Base-by-base conservation (phyloP, 2,888 invertebrate genomes). In the Cyclophora albipunctata region DNA sequence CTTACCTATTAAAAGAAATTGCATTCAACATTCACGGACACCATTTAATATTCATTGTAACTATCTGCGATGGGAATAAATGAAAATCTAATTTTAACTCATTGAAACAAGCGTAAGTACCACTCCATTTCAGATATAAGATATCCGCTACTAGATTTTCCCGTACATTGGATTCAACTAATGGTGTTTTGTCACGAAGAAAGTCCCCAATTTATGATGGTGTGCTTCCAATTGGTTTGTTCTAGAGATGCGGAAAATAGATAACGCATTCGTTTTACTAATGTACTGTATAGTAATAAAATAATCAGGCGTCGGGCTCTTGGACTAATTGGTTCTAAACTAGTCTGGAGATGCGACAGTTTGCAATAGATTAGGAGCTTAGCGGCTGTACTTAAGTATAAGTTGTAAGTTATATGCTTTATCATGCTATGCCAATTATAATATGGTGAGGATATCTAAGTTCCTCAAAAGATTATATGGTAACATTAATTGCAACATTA, bases 131-230 rank as follows among this genome's bases (percentile, higher is more conserved):
- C 48, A 66, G 71, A 69, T 71, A 60, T 51, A 51, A 57, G 64
- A 69, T 70, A 70, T 58, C 58, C 54, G 48, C 49, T 48, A 54
- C 51, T 47, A 63, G 68, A 68, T 70, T 67, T 57, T 56, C 52
- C 57, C 47, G 54, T 51, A 48, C 48, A 43, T 37, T 34, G 43
- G 43, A 33, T 34, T 34, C 34, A 52, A 43, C 54, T 62, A 73
- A 73, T 71, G 69, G 69, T 56, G 62, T 57, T 71, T 73, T 73
- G 74, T 73, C 73, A 73, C 72, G 72, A 73, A 73, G 63, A 64
- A 5, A 37, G 37, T 5, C 60, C 62, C 59, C 59, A 60, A 69
- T 71, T 73, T 73, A 73, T 67, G 72, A 70, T 66, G 62, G 59
- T 58, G 58, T 56, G 45, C 55, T 48, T 55, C 48, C 59, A 56